Evolutionary conservation across 2,888 invertebrate genomes (phyloP).

Genomic region (Cryptocephalus primarius): DNA sequence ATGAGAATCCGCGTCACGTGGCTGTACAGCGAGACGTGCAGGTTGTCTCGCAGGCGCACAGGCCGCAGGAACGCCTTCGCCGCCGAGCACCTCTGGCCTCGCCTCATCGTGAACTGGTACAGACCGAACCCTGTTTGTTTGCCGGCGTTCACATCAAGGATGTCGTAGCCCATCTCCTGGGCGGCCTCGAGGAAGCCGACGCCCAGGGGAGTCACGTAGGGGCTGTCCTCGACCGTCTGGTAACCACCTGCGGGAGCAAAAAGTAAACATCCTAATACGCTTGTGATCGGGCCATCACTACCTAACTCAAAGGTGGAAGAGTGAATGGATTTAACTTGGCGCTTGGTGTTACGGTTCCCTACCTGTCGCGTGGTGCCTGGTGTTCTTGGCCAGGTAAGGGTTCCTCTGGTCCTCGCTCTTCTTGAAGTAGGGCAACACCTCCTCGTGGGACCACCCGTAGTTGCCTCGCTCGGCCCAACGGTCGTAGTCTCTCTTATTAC

Average conservation of each 20-base stretch:
- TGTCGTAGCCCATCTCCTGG: slow-evolving; percentile 86
- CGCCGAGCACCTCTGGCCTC: slow-evolving; percentile 72
- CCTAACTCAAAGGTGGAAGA: too few species aligned
- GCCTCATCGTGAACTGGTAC: slow-evolving; percentile 80
- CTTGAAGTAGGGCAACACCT: slow-evolving; percentile 71
- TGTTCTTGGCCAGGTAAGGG: slow-evolving; percentile 71
- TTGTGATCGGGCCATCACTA: too few species aligned
- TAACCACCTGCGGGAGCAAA: slow-evolving; percentile 52
- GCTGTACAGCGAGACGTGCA: slow-evolving; percentile 70
- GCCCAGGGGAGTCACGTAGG: slow-evolving; percentile 73
- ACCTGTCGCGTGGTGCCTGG: slow-evolving; percentile 62
- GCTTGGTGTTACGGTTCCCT: slow-evolving; percentile 6
- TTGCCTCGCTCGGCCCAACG: slow-evolving; percentile 80
- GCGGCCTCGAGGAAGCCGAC: slow-evolving; percentile 79
- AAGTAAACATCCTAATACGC: too few species aligned
- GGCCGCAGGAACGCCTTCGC: slow-evolving; percentile 80
- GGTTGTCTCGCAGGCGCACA: slow-evolving; percentile 61
- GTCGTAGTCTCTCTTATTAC: slow-evolving; percentile 77
- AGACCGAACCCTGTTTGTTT: slow-evolving; percentile 80
- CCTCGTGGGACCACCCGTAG: slow-evolving; percentile 78
- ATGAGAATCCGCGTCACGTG: slow-evolving; percentile 63
- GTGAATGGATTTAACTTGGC: too few species aligned
- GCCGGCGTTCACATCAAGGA: slow-evolving; percentile 74
- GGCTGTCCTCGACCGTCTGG: slow-evolving; percentile 64
- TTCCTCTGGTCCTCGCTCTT: slow-evolving; percentile 83